Evolutionary conservation across 1,140 invertebrate species (phyloP), one percentile per base, ranked within the genome.

Genomic region (Cydia fagiglandana): DNA sequence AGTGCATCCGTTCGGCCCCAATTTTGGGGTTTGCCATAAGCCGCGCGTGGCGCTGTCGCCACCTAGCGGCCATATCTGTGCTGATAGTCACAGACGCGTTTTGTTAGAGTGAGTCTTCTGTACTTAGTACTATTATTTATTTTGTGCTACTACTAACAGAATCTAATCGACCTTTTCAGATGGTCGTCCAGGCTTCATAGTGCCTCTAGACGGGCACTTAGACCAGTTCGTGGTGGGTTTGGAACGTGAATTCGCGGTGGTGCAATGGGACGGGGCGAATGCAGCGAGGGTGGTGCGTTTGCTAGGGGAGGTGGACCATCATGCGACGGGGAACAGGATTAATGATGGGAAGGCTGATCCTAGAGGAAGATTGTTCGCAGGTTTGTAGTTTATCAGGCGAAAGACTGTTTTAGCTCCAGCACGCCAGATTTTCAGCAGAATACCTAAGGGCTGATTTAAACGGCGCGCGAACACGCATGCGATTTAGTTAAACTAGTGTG

Each of bases 311-410:
- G 95, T 97, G 0, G 96, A 97, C 50, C 78, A 85, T 0, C 90
- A 94, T n/a, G 86, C 89, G 0, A 84, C 89, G 3, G 76, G 41
- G 0, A 97, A 95, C 77, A 94, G 97, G 79, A 95, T 97, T 77
- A 98, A 98, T 85, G 97, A 98, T 92, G 98, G 95, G 9, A 99
- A 98, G 93, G 96, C 95, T 77, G 97, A 99, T 89, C 94, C 95
- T 0, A 89, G 85, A 12, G 97, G 97, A 64, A 93, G 97, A 56
- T 86, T 98, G 3, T 98, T 95, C 95, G 94, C 95, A 77, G 97
- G 97, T 96, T 73, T 80, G 75, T 1, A 1, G 30, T 95, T 95
- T 68, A 2, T 41, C 28, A 38, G 15, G 6, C 6, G 6, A 38
- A 28, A 30, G 64, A 28, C 28, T 28, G 3, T n/a, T 28, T 28